phyloP scores from a whole-genome alignment of 2,797 vertebrate species.

The Rhinogobio ventralis region DNA sequence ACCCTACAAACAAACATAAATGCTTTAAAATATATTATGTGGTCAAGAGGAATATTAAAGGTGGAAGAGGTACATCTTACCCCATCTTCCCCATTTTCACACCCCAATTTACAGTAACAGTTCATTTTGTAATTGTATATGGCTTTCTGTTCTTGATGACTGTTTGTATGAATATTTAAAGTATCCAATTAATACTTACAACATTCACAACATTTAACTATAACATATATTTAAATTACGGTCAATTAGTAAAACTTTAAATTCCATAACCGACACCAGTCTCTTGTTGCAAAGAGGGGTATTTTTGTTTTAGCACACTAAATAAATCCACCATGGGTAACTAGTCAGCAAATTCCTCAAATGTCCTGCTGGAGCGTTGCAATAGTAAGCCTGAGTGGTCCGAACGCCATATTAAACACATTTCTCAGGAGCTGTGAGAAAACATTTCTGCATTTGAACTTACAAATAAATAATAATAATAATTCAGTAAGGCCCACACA shows the following conservation, averaged over 20 bases:
- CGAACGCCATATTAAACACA: neutral
- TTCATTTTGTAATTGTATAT: neutral
- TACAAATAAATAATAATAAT: neutral
- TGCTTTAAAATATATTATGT: neutral
- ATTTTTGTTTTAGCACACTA: conserved; percentile 66
- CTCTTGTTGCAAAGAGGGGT: conserved; percentile 59
- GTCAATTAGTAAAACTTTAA: neutral
- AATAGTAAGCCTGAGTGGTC: neutral
- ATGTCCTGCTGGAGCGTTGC: conserved; percentile 36
- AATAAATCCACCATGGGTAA: conserved; percentile 59
- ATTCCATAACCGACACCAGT: neutral
- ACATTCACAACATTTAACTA: neutral
- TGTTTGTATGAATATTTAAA: neutral
- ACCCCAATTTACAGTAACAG: neutral
- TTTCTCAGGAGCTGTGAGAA: neutral
- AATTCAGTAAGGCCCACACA: too few relatives aligned
- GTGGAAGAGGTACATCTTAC: neutral
- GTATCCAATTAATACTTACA: neutral
- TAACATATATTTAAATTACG: neutral
- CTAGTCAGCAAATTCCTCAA: conserved; percentile 66
- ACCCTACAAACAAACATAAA: neutral
- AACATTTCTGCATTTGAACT: conserved; percentile 3
- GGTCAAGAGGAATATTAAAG: neutral
- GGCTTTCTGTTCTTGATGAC: neutral
- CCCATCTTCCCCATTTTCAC: neutral